These are phyloP conservation scores for Cheilinus undulatus DNA, from an alignment of 2,113 vertebrate species.

Conservation along the genomic window DNA sequence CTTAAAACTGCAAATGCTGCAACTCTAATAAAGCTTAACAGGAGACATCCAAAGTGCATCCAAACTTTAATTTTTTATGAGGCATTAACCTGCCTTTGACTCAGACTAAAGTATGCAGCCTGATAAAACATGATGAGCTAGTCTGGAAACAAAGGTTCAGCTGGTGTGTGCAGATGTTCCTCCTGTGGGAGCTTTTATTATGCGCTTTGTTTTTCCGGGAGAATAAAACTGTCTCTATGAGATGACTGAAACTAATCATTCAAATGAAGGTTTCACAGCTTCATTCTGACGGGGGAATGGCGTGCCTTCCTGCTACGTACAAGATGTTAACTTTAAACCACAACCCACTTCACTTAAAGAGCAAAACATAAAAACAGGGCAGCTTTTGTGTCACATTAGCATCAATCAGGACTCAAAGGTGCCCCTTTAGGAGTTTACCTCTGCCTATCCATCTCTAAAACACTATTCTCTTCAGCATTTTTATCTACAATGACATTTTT, in stretches of 20 bases:
- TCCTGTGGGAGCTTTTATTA: conserved; percentile 29
- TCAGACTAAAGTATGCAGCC: conserved; percentile 36
- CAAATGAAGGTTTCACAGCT: not conserved
- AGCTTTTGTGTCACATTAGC: conserved; percentile 8
- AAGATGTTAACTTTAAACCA: conserved; percentile 16
- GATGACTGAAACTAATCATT: conserved; percentile 15
- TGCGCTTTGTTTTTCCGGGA: conserved; percentile 1
- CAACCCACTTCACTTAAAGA: conserved; percentile 18
- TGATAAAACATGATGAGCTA: conserved; percentile 41
- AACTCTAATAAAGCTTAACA: conserved; percentile 27
- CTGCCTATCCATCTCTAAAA: not conserved
- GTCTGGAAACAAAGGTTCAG: conserved; percentile 25
- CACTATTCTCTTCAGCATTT: too few species aligned
- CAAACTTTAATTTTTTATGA: conserved; percentile 33
- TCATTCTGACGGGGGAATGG: conserved; percentile 10
- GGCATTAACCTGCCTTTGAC: conserved; percentile 38
- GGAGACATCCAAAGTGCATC: conserved; percentile 18
- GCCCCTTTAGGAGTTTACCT: not conserved
- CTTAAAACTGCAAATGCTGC: conserved; percentile 25
- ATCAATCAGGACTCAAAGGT: not conserved
- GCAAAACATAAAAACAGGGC: not conserved
- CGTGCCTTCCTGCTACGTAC: not conserved
- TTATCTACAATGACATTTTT: too few species aligned
- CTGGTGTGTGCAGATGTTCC: not conserved
- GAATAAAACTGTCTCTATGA: not conserved